Percentiles rank a stretch among this genome's conserved stretches.
These are phyloP conservation scores for Andrena trimmerana DNA, from an alignment of 2,888 invertebrate genomes.

Conservation along the genomic window DNA sequence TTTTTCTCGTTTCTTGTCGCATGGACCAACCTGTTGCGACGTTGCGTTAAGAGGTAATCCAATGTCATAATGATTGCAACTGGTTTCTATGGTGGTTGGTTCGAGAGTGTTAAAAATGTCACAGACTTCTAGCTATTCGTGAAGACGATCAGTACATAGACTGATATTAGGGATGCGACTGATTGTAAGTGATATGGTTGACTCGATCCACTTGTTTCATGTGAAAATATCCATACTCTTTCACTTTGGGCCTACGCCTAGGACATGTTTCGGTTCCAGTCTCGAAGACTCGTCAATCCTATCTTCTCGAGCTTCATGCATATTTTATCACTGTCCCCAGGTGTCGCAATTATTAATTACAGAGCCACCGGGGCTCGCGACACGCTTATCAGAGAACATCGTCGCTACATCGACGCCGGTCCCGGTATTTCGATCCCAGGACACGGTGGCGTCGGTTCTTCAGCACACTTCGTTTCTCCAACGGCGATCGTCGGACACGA, in stretches of 20 bases:
- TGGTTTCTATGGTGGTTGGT: too few relatives aligned
- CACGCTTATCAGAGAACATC: slow-evolving; percentile 48
- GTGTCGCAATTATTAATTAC: slow-evolving; percentile 45
- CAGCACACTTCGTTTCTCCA: background rate
- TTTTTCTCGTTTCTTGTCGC: slow-evolving; percentile 5
- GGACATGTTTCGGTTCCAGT: slow-evolving; percentile 5
- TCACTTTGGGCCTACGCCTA: slow-evolving; percentile 9
- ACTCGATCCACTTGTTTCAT: too few relatives aligned
- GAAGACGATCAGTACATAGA: too few relatives aligned
- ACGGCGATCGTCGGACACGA: slow-evolving; percentile 22
- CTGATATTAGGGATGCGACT: too few relatives aligned
- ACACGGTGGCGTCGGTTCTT: background rate
- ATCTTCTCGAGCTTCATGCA: slow-evolving; percentile 26
- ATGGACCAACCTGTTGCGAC: background rate
- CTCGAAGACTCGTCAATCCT: slow-evolving; percentile 19
- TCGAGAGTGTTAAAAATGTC: background rate
- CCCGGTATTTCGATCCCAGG: background rate
- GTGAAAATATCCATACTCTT: too few relatives aligned
- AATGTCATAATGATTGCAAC: slow-evolving; percentile 2
- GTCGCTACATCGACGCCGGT: slow-evolving; percentile 14
- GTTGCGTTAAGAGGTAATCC: background rate
- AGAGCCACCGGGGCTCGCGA: slow-evolving; percentile 1
- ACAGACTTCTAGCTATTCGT: background rate
- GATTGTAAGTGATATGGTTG: too few relatives aligned
- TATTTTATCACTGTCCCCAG: slow-evolving; percentile 24